A percentile compares a stretch with the other conserved stretches of the same genome.
These are phyloP conservation scores for Amphipoea oculea DNA, from an alignment of 2,888 invertebrate species.

Conservation along the genomic window DNA sequence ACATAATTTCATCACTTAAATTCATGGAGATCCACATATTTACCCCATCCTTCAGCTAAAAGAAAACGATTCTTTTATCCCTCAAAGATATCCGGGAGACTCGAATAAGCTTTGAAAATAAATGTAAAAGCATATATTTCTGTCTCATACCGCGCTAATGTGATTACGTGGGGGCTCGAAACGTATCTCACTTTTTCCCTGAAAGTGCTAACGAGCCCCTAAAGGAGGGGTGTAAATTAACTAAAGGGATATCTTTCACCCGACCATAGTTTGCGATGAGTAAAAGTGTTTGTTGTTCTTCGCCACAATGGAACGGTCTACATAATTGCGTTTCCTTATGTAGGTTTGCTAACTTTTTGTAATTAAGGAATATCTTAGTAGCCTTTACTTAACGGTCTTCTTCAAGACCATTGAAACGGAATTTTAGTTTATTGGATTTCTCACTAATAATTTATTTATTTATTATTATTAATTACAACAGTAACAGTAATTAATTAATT, in stretches of 20 bases:
- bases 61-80: slow-evolving; percentile 65
- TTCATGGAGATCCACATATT: slow-evolving; percentile 46
- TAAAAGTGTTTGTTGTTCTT: slow-evolving; percentile 46
- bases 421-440: too few relatives aligned
- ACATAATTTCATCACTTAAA: slow-evolving; percentile 60
- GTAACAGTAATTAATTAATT: too few relatives aligned
- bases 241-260: slow-evolving; percentile 62
- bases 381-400: neutral
- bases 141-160: slow-evolving; percentile 70
- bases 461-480: too few relatives aligned
- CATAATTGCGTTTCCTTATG: slow-evolving; percentile 45
- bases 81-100: slow-evolving; percentile 56
- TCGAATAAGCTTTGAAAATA: slow-evolving; percentile 67
- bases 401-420: too few relatives aligned
- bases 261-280: slow-evolving; percentile 51
- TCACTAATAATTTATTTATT: too few relatives aligned
- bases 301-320: slow-evolving; percentile 18
- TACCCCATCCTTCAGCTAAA: slow-evolving; percentile 53
- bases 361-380: neutral
- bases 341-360: neutral
- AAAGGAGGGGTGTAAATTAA: slow-evolving; percentile 73
- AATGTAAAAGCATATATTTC: slow-evolving; percentile 67
- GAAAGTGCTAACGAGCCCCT: slow-evolving; percentile 76
- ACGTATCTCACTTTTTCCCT: slow-evolving; percentile 72
- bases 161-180: slow-evolving; percentile 72